Base-by-base conservation (phyloP, 2,888 invertebrate species). In the Chrysolina haemoptera region DNA sequence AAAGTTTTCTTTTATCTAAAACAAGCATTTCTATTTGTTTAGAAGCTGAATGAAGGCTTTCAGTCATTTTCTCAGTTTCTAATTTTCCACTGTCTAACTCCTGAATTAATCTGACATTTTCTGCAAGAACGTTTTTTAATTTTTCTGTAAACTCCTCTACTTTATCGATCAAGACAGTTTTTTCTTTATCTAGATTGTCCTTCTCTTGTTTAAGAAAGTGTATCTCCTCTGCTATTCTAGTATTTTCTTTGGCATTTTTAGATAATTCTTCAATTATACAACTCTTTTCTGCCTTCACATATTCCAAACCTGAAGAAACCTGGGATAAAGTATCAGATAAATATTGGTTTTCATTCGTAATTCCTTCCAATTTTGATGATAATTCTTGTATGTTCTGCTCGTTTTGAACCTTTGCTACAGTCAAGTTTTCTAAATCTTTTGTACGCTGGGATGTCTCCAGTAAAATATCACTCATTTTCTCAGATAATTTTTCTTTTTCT, bases 391-490 rank as follows among this genome's bases (percentile, higher is more conserved):
- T 35, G 46, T 62, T 68, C 12, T 62, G 20, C 43, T 46, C 43
- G 6, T 14, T 40, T 43, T 9, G 22, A 14, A 16, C 11, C 16
- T 43, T 46, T 68, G 22, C 16, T n/a, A 55, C 20, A 63, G 16
- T 27, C 22, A 63, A 16, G n/a, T 69, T 69, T 46, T 63, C 64
- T n/a, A 71, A 64, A 16, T 68, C 48, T 46, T 74, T 64, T 18
- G 53, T 64, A 27, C 65, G 40, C 43, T 62, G 27, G 11, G 68
- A 59, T 14, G 50, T 71, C 40, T 75, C 69, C 41, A 62, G 16
- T 8, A 20, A 62, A 41, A 18, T 16, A n/a, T 69, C 20, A n/a
- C 5, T 8, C 6, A 62, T 8, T 62, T 62, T 10, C 22, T 62
- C 48, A 12, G 48, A 48, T 35, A 69, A 27, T 12, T 20, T n/a